Evolutionary conservation across 2,888 invertebrate genomes (phyloP).

Genomic region (Drosophila melanosoma): DNA sequence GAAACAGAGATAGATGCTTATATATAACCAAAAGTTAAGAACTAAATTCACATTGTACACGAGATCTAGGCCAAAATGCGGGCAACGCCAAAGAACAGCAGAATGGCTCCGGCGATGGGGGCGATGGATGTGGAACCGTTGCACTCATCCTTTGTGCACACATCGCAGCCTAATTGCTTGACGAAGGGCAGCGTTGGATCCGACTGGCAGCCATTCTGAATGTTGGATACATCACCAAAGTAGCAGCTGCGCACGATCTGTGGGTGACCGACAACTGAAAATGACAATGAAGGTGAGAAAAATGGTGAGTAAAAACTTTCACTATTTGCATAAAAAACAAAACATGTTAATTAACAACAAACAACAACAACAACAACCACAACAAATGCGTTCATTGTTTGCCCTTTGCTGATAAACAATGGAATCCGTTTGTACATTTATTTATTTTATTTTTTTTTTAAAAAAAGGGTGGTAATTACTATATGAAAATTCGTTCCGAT

Average conservation of each 20-base stretch:
- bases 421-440: conserved; percentile 17
- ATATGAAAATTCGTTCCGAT: conserved; percentile 24
- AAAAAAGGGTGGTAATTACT: conserved; percentile 3
- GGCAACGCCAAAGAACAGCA: conserved; percentile 77
- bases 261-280: conserved; percentile 68
- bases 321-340: conserved; percentile 18
- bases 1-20: conserved; percentile 27
- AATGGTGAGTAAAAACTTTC: conserved; percentile 34
- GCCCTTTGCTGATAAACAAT: conserved; percentile 37
- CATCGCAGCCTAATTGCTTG: conserved; percentile 81
- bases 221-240: conserved; percentile 79
- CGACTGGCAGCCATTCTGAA: conserved; percentile 77
- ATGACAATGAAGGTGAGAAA: conserved; percentile 24
- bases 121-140: conserved; percentile 75
- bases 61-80: conserved; percentile 81
- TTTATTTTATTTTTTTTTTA: not conserved
- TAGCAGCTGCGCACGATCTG: conserved; percentile 79
- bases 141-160: conserved; percentile 81
- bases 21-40: conserved; percentile 40
- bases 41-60: conserved; percentile 31
- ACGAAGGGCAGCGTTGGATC: conserved; percentile 82
- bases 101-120: conserved; percentile 74
- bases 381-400: conserved; percentile 43
- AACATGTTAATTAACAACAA: not conserved
- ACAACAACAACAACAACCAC: not conserved